A percentile compares a stretch with the other conserved stretches of the same genome.
phyloP scores from a whole-genome alignment of 2,113 vertebrate species.

The Onychorhynchus coronatus region DNA sequence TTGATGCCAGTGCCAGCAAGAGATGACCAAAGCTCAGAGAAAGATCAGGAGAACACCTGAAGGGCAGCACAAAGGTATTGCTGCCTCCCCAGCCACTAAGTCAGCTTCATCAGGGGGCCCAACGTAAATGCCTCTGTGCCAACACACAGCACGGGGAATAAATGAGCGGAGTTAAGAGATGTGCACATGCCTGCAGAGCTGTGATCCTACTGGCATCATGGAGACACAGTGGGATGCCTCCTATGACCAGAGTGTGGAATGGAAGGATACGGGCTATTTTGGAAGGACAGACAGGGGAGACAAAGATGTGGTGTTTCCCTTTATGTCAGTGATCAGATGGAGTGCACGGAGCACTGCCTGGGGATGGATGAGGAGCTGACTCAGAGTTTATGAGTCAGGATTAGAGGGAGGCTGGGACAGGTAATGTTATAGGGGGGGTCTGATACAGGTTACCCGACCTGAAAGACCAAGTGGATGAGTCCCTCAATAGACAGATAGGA shows the following conservation, averaged over 20 bases:
- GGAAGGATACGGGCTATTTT: neutral
- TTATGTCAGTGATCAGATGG: neutral
- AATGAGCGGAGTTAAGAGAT: neutral
- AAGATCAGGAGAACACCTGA: neutral
- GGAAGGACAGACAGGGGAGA: neutral
- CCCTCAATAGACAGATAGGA: neutral
- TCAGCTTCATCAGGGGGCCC: neutral
- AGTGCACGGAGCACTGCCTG: neutral
- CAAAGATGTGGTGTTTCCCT: neutral
- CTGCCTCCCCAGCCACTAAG: neutral
- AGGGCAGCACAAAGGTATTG: neutral
- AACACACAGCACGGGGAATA: neutral
- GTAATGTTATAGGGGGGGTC: neutral
- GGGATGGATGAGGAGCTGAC: neutral
- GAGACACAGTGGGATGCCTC: neutral
- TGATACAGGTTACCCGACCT: neutral
- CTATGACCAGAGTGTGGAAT: neutral
- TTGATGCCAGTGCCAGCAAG: neutral
- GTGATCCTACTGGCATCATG: fast-evolving
- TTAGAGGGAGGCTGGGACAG: neutral
- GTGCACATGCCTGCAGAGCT: neutral
- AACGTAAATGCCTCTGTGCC: neutral
- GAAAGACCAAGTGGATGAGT: neutral
- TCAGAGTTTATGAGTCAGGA: neutral
- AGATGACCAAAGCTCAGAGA: neutral